These are phyloP conservation scores for Xenops minutus DNA, from an alignment of 2,797 vertebrate genomes.

Conservation along the genomic window DNA sequence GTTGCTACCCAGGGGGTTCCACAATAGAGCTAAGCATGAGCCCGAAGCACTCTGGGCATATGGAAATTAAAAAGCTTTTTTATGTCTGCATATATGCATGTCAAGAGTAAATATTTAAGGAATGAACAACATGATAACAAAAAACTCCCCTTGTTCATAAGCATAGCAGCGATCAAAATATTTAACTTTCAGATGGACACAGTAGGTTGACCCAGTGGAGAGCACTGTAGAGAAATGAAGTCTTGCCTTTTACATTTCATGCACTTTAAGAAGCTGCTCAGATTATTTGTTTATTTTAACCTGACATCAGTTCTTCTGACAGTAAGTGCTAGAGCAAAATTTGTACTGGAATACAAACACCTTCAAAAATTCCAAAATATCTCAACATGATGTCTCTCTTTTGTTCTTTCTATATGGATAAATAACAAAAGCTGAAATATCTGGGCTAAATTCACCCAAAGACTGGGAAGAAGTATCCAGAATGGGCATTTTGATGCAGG, in stretches of 20 bases:
- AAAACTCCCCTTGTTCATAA: not conserved
- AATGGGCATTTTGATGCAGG: not conserved
- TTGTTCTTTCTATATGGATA: not conserved
- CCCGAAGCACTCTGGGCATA: not conserved
- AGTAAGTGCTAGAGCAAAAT: not conserved
- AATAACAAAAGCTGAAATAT: not conserved
- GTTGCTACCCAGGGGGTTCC: not conserved
- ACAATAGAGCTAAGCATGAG: not conserved
- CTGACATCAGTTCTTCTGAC: not conserved
- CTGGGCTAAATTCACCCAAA: not conserved
- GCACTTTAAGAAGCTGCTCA: constrained; percentile 9
- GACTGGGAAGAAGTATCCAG: not conserved
- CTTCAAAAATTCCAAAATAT: not conserved
- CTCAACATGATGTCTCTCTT: not conserved
- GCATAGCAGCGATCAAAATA: not conserved
- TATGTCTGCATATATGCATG: not conserved
- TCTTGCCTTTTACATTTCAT: not conserved
- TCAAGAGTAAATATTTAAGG: constrained; percentile 11
- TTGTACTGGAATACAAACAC: not conserved
- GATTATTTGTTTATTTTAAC: constrained; percentile 6
- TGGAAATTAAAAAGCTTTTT: not conserved
- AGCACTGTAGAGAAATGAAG: not conserved
- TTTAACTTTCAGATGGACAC: not conserved
- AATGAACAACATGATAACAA: not conserved
- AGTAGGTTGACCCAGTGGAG: not conserved